Base-by-base conservation (phyloP, 2,888 invertebrate genomes). In the Mongoloraphidia duomilia region DNA sequence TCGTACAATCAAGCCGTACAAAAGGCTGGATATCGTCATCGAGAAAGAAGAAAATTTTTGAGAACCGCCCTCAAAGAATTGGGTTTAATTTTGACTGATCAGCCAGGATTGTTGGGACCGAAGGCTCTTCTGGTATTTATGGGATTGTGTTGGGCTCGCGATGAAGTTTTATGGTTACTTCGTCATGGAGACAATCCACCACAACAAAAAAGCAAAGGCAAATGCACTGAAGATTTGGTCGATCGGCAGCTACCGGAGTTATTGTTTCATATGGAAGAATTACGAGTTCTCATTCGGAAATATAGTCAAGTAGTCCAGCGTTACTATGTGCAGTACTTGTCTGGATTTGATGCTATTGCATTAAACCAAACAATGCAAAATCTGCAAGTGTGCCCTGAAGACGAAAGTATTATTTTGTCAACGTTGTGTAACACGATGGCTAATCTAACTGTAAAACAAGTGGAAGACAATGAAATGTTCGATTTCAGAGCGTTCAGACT, bases 171-270 rank as follows among this genome's bases (percentile, higher is more conserved):
- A 45, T 98, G 98, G 98, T 73, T 99, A 43, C 66, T 99, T 41
- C 77, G 98, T 47, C 98, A 99, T 65, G 89, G 90, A 64, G 94
- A 94, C 59, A 95, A 96, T 70, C 94, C 93, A 37, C 96, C 96
- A 2, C 74, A 77, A 49, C 80, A 86, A 55, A 89, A 88, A 65
- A 43, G 42, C n/a, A 42, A 33, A 17, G 83, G 83, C 41, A 87
- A 88, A 67, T 80, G 84, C 11, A 79, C 86, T n/a, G 94, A 94
- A 68, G 94, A 94, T 68, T 72, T 97, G 49, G 88, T 94, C 0
- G 97, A 97, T 65, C 77, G 96, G 49, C 96, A 96, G 64, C 72
- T 99, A 41, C 97, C 98, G 1, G 98, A 99, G 67, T 71, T 99
- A 41, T 71, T 99, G 9, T 98, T 97, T 63, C 95, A 97, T 63